Evolutionary conservation across 2,113 vertebrate genomes (phyloP).

Genomic region (Trochalopteron elliotii): DNA sequence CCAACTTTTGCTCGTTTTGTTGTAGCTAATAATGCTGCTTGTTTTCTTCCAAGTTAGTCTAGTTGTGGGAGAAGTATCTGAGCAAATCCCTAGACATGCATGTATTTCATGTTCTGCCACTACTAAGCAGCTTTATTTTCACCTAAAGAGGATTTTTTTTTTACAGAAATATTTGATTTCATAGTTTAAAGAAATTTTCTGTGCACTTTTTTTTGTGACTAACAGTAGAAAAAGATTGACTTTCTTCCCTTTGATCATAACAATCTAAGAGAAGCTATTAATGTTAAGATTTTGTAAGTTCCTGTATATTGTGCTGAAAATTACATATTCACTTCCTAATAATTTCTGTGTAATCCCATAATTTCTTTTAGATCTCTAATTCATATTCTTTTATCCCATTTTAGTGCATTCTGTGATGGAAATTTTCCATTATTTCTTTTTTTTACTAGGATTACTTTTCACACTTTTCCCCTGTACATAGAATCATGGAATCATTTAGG

Average conservation of each 20-base stretch:
- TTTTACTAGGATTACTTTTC: not conserved
- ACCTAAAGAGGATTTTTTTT: not conserved
- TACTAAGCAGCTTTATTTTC: not conserved
- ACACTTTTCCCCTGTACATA: not conserved
- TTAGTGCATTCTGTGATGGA: not conserved
- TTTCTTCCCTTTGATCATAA: not conserved
- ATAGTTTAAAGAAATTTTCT: not conserved
- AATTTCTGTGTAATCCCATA: not conserved
- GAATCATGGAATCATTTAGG: not conserved
- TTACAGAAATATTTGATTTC: not conserved
- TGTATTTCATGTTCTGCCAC: not conserved
- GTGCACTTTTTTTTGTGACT: not conserved
- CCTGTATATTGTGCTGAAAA: not conserved
- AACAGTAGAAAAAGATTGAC: not conserved
- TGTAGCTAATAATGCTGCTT: not conserved
- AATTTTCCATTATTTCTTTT: not conserved
- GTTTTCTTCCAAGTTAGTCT: not conserved
- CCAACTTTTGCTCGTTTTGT: not conserved
- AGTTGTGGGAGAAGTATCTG: not conserved
- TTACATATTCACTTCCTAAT: not conserved
- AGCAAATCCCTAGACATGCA: not conserved
- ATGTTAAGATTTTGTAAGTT: not conserved
- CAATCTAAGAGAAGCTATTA: not conserved
- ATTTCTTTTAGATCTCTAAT: not conserved
- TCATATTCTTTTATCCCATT: not conserved